Base-by-base conservation (phyloP, 2,113 vertebrate species). In the Vidua chalybeata region DNA sequence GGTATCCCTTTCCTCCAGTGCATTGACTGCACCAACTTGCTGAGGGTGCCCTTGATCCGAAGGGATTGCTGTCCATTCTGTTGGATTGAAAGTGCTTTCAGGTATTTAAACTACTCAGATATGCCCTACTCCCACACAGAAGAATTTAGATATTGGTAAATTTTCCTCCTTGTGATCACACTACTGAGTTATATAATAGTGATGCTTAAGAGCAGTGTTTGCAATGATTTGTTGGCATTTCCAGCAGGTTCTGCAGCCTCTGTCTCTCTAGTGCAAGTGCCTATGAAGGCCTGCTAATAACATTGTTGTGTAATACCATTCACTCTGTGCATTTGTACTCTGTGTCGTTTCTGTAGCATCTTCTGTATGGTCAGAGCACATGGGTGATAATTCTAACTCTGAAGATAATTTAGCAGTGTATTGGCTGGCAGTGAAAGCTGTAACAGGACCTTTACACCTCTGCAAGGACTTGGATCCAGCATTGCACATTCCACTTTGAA, bases 241-340 rank as follows among this genome's bases (percentile, higher is more conserved):
- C 66, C 49, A 61, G 28, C 51, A 73, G 28, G 31, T 83, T 76
- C 35, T 76, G 39, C 73, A 72, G 37, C 27, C 37, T 46, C 17
- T 62, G 11, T 37, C 7, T 31, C n/a, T 55, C 12, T 39, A 23
- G 23, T 37, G 35, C 55, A 15, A 28, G 68, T 69, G 93, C 55
- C 35, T 31, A 5, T 16, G 28, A 26, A n/a, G 48, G 27, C 33
- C 61, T 6, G 2, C 49, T 51, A 5, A 20, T 51, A 5, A 20
- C 8, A 2, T 6, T 0, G 0, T 14, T 31, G 11, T 77, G 14
- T 37, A 19, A 20, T 19, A 12, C 8, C 45, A 33, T 55, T 81
- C 43, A 41, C 19, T 33, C 6, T 21, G 4, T 77, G 24, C 21
- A 2, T 81, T 91, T 46, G 41, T 64, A 15, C 46, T 68, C 3